Percentiles rank a stretch among this genome's conserved stretches.
phyloP scores from a whole-genome alignment of 1,140 invertebrate species.

The Drosophila malerkotliana region DNA sequence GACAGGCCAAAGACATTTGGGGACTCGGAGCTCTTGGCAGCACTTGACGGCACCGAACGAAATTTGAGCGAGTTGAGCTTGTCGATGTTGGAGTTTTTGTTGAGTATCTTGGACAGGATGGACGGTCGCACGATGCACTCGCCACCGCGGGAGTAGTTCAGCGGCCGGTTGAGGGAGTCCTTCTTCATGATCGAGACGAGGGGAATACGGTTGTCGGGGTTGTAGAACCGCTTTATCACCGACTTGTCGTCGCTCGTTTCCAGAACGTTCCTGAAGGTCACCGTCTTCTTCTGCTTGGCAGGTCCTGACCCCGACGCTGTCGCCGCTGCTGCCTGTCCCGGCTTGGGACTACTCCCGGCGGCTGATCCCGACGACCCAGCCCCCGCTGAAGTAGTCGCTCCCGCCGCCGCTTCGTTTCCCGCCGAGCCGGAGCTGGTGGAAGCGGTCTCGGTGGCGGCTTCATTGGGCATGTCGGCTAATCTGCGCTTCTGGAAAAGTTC shows the following conservation, averaged over 20 bases:
- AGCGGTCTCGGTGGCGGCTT: constrained; percentile 34
- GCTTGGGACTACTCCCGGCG: constrained; percentile 6
- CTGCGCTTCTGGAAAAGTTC: constrained; percentile 55
- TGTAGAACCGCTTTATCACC: constrained; percentile 81
- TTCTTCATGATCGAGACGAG: constrained; percentile 83
- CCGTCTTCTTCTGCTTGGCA: constrained; percentile 81
- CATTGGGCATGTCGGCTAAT: constrained; percentile 64
- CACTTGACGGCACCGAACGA: constrained; percentile 52
- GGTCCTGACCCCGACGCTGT: constrained; percentile 4
- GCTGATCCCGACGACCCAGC: constrained; percentile 2
- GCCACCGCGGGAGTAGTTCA: constrained; percentile 66
- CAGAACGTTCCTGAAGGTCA: constrained; percentile 82
- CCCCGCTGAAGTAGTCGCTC: constrained; percentile 14
- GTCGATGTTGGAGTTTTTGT: constrained; percentile 83
- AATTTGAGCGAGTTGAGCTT: constrained; percentile 83
- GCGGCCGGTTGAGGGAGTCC: constrained; percentile 72
- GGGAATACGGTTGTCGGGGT: constrained; percentile 77
- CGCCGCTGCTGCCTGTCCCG: constrained; percentile 6
- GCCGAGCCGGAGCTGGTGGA: constrained; percentile 4
- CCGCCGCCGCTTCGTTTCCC: constrained; percentile 5
- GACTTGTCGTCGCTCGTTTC: constrained; percentile 83
- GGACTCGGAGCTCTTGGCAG: constrained; percentile 9
- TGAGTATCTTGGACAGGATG: constrained; percentile 81
- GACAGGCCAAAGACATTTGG: constrained; percentile 84
- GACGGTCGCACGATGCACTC: constrained; percentile 83